These are phyloP conservation scores for Muscicapa comitata DNA, from an alignment of 2,797 vertebrate genomes.

Conservation along the genomic window DNA sequence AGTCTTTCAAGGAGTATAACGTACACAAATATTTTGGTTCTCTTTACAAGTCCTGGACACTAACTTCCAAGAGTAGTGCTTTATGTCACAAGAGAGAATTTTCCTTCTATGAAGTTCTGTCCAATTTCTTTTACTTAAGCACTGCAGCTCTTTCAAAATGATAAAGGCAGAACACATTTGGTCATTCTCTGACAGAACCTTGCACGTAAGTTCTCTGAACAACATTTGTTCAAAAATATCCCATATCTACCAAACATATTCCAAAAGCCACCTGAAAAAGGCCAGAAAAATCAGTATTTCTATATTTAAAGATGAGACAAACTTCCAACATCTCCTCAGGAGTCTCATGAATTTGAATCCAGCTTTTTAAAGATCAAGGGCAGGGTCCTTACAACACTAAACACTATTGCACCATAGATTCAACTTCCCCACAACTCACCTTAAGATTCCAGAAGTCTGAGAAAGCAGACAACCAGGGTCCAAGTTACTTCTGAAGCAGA, in stretches of 20 bases:
- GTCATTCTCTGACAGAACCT: neutral
- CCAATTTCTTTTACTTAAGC: neutral
- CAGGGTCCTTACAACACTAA: neutral
- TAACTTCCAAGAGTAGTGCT: neutral
- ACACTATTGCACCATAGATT: neutral
- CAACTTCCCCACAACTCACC: neutral
- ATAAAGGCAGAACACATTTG: neutral
- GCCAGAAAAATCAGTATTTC: neutral
- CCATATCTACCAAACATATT: neutral
- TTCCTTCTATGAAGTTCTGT: neutral
- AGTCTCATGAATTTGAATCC: neutral
- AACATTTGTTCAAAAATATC: neutral
- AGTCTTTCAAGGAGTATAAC: neutral
- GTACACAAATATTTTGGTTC: neutral
- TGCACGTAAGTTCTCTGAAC: neutral
- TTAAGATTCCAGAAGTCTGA: neutral
- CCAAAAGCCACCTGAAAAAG: neutral
- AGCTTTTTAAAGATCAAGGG: neutral
- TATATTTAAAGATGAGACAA: neutral
- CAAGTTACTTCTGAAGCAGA: neutral
- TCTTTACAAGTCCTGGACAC: neutral
- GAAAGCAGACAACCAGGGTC: neutral
- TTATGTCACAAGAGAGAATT: neutral
- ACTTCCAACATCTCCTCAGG: fast-evolving
- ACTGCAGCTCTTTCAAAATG: neutral